A percentile compares a stretch with the other conserved stretches of the same genome.
These are phyloP conservation scores for Tragulus kanchil DNA, from an alignment of 2,113 vertebrate species.

Conservation along the genomic window DNA sequence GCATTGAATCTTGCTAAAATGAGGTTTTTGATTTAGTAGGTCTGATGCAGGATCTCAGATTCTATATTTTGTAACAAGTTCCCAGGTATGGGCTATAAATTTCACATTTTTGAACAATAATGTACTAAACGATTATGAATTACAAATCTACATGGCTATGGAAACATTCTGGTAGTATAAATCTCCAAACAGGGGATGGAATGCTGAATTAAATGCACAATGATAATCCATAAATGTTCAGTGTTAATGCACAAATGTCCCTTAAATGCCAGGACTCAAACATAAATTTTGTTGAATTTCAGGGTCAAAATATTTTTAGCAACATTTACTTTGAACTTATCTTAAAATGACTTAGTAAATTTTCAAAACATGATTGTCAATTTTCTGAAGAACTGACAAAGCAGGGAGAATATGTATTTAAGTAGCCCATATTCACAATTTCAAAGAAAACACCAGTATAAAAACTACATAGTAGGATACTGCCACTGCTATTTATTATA, in stretches of 20 bases:
- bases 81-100: background rate
- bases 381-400: constrained; percentile 41
- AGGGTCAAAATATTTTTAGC: constrained; percentile 49
- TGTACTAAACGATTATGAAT: constrained; percentile 21
- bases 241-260: background rate
- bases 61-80: constrained; percentile 50
- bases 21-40: constrained; percentile 33
- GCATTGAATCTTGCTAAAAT: constrained; percentile 37
- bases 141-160: background rate
- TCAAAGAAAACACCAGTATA: constrained; percentile 53
- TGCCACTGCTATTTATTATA: constrained; percentile 15
- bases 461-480: background rate
- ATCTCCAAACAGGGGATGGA: constrained; percentile 19
- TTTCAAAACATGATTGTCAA: too few relatives aligned
- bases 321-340: constrained; percentile 36
- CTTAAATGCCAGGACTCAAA: constrained; percentile 51
- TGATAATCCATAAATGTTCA: background rate
- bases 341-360: constrained; percentile 61
- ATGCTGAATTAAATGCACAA: constrained; percentile 38
- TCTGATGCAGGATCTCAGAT: background rate
- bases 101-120: constrained; percentile 23
- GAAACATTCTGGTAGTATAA: background rate
- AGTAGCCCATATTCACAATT: constrained; percentile 54
- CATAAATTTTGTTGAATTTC: constrained; percentile 10
- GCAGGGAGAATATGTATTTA: constrained; percentile 45